Percentiles rank a stretch among this genome's conserved stretches.
These are phyloP conservation scores for Episyrphus balteatus DNA, from an alignment of 1,140 invertebrate species.

Conservation along the genomic window DNA sequence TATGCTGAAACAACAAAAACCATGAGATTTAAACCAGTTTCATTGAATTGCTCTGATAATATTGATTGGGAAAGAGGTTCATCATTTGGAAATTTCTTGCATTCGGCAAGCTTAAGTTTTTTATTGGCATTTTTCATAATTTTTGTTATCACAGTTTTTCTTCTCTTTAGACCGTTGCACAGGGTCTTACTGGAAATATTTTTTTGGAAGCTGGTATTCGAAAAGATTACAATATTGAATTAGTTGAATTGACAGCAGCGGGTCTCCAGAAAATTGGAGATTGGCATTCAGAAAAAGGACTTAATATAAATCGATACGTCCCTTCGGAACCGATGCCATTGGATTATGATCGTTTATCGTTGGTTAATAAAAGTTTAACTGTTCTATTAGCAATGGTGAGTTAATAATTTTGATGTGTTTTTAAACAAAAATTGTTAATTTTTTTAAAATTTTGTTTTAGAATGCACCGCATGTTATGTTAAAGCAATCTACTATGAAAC, in stretches of 20 bases:
- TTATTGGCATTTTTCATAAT: not conserved
- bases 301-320: constrained; percentile 18
- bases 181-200: constrained; percentile 64
- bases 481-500: constrained; percentile 27
- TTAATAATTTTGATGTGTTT: constrained; percentile 7
- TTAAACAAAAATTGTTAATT: too few species aligned
- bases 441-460: too few species aligned
- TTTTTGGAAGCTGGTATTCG: constrained; percentile 78
- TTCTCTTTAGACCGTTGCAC: constrained; percentile 14
- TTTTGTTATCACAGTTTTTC: constrained; percentile 25
- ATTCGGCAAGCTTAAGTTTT: constrained; percentile 28
- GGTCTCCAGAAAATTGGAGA: constrained; percentile 60
- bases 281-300: constrained; percentile 47
- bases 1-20: constrained; percentile 45
- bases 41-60: constrained; percentile 47
- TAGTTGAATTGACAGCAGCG: constrained; percentile 59
- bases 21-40: constrained; percentile 19
- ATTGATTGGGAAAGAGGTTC: constrained; percentile 46
- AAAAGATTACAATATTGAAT: constrained; percentile 65
- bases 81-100: constrained; percentile 72
- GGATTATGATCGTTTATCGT: constrained; percentile 40
- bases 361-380: constrained; percentile 72
- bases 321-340: constrained; percentile 16
- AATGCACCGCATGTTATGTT: too few species aligned
- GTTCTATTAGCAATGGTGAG: constrained; percentile 71